Conservation (phyloP, 2,797 vertebrate species). For the Etheostoma perlongum region DNA sequence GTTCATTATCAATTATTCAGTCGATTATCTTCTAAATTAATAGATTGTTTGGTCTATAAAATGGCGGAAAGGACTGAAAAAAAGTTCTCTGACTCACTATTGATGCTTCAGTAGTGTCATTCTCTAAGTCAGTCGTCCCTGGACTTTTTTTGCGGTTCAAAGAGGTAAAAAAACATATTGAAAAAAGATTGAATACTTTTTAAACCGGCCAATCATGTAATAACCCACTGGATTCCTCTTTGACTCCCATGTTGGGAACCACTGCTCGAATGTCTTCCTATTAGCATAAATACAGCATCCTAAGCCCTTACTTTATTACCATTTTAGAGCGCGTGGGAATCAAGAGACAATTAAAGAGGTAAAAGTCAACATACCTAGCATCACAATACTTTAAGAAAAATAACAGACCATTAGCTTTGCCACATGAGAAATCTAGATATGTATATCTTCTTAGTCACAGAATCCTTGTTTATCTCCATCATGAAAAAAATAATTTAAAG, state of each 20-base stretch:
- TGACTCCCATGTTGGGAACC: neutral
- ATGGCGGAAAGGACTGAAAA: neutral
- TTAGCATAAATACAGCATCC: neutral
- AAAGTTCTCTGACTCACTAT: no score
- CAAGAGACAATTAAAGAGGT: neutral
- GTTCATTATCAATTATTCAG: neutral
- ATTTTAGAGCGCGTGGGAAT: neutral
- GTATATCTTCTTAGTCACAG: slow-evolving; percentile 10
- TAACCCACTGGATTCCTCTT: no score
- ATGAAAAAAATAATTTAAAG: slow-evolving; percentile 22
- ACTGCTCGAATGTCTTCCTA: neutral
- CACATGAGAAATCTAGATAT: slow-evolving; percentile 8
- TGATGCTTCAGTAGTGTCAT: no score
- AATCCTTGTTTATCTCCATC: slow-evolving; percentile 28
- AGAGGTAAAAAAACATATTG: neutral
- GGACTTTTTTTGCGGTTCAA: neutral
- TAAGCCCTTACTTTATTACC: neutral
- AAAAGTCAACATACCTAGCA: slow-evolving; percentile 1
- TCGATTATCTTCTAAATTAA: neutral
- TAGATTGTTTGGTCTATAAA: neutral
- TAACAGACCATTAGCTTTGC: slow-evolving; percentile 18
- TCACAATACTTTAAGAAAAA: slow-evolving; percentile 13
- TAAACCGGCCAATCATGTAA: neutral
- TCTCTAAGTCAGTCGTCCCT: no score
- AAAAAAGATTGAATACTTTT: neutral